Evolutionary conservation across 2,797 vertebrate species (phyloP).

Genomic region (Heterohyrax brucei): DNA sequence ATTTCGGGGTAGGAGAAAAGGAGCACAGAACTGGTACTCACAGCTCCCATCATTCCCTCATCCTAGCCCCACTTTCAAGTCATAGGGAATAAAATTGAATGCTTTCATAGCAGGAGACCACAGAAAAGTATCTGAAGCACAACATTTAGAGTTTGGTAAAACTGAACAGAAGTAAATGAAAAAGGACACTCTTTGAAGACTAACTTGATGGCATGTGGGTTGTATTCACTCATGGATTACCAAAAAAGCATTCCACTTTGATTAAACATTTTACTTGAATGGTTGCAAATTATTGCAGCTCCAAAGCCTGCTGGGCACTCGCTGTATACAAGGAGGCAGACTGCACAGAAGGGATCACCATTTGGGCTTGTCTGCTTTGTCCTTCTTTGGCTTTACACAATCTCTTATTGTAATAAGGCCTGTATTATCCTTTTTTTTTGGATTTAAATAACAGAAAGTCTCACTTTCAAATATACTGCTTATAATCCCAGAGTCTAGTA

Average conservation of each 20-base stretch:
- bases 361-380: slow-evolving; percentile 81
- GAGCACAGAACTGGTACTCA: neutral
- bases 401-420: slow-evolving; percentile 83
- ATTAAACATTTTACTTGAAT: slow-evolving; percentile 72
- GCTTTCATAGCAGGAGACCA: slow-evolving; percentile 23
- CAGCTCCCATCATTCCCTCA: neutral
- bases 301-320: slow-evolving; percentile 64
- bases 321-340: slow-evolving; percentile 2
- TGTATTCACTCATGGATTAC: slow-evolving; percentile 51
- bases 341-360: slow-evolving; percentile 81
- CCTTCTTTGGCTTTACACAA: slow-evolving; percentile 73
- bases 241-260: slow-evolving; percentile 70
- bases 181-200: slow-evolving; percentile 23
- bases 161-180: slow-evolving; percentile 46
- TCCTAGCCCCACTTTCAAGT: neutral
- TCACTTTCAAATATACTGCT: slow-evolving; percentile 70
- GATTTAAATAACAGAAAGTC: slow-evolving; percentile 80
- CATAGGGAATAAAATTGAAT: neutral
- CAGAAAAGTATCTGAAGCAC: neutral
- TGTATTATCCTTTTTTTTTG: slow-evolving; percentile 79
- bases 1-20: neutral
- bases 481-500: slow-evolving; percentile 71
- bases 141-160: slow-evolving; percentile 48
- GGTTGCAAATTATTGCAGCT: slow-evolving; percentile 67
- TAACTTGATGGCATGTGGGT: slow-evolving; percentile 71